A percentile compares a stretch with the other conserved stretches of the same genome.
These are phyloP conservation scores for Syngnathus typhle DNA, from an alignment of 2,113 vertebrate species.

Conservation along the genomic window DNA sequence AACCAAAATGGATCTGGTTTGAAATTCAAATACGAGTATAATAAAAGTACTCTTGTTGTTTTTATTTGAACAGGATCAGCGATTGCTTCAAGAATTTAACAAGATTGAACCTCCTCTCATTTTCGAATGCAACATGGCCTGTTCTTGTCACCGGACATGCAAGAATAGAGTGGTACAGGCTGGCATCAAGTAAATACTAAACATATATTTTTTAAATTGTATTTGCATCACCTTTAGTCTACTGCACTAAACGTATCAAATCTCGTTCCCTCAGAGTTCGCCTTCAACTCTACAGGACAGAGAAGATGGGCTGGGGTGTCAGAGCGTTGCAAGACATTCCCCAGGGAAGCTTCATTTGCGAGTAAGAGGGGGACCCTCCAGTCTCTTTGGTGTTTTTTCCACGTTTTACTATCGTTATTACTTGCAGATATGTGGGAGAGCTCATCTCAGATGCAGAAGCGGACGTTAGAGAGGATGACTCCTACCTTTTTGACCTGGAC, in stretches of 20 bases:
- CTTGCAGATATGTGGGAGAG: slow-evolving; percentile 83
- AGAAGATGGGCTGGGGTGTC: slow-evolving; percentile 93
- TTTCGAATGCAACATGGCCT: slow-evolving; percentile 91
- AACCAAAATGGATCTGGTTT: background rate
- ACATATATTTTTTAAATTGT: background rate
- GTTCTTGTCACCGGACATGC: slow-evolving; percentile 83
- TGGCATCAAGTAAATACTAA: slow-evolving; percentile 79
- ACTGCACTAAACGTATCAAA: background rate
- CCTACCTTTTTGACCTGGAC: slow-evolving; percentile 89
- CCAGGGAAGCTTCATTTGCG: slow-evolving; percentile 91
- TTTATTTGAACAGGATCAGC: slow-evolving; percentile 73
- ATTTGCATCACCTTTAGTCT: background rate
- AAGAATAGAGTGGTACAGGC: slow-evolving; percentile 91
- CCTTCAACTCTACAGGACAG: slow-evolving; percentile 86
- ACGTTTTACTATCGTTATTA: background rate
- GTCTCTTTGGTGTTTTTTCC: background rate
- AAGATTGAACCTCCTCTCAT: slow-evolving; percentile 91
- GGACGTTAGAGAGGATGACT: slow-evolving; percentile 88
- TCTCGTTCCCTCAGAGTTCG: slow-evolving; percentile 71
- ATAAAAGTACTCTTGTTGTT: background rate
- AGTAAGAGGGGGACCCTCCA: slow-evolving; percentile 65
- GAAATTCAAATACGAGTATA: background rate
- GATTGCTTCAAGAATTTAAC: slow-evolving; percentile 90
- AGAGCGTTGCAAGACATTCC: slow-evolving; percentile 86
- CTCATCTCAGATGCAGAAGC: slow-evolving; percentile 90